A percentile compares a stretch with the other conserved stretches of the same genome.
phyloP scores from a whole-genome alignment of 1,140 invertebrate species.

The Lordiphosa stackelbergi region DNA sequence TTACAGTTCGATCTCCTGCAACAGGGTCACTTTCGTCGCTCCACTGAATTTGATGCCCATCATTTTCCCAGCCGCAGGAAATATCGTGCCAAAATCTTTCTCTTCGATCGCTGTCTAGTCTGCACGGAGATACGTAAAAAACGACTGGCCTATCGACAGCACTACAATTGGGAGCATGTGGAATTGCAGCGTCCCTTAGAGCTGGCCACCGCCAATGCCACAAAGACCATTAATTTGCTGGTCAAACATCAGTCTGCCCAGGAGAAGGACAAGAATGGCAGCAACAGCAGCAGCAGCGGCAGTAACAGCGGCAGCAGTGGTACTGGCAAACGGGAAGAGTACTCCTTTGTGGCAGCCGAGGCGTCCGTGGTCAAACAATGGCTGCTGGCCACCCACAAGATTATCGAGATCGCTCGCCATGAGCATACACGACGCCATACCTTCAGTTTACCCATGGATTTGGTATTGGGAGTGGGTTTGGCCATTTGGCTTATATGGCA shows the following conservation, averaged over 20 bases:
- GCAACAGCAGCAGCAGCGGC: not conserved
- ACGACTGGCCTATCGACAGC: slow-evolving; percentile 61
- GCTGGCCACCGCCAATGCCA: slow-evolving; percentile 44
- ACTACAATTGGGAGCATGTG: slow-evolving; percentile 64
- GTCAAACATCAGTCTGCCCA: slow-evolving; percentile 53
- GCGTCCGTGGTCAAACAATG: slow-evolving; percentile 65
- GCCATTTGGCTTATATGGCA: slow-evolving; percentile 72
- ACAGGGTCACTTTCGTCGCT: slow-evolving; percentile 62
- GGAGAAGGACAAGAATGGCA: slow-evolving; percentile 34
- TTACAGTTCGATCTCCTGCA: slow-evolving; percentile 54
- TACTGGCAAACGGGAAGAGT: slow-evolving; percentile 53
- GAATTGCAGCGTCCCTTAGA: slow-evolving; percentile 63
- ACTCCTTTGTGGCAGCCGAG: slow-evolving; percentile 57
- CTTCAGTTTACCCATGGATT: slow-evolving; percentile 68
- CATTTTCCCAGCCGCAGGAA: slow-evolving; percentile 66
- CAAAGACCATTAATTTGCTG: slow-evolving; percentile 61
- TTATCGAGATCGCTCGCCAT: slow-evolving; percentile 59
- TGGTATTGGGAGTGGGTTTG: slow-evolving; percentile 55
- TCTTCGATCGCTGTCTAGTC: slow-evolving; percentile 69
- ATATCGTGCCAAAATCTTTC: slow-evolving; percentile 65
- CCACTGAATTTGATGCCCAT: slow-evolving; percentile 71
- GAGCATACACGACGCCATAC: slow-evolving; percentile 51
- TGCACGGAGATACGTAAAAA: slow-evolving; percentile 70
- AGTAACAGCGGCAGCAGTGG: not conserved
- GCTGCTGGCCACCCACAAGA: slow-evolving; percentile 63